Evolutionary conservation across 2,797 vertebrate species (phyloP).

Genomic region (Echeneis naucrates): DNA sequence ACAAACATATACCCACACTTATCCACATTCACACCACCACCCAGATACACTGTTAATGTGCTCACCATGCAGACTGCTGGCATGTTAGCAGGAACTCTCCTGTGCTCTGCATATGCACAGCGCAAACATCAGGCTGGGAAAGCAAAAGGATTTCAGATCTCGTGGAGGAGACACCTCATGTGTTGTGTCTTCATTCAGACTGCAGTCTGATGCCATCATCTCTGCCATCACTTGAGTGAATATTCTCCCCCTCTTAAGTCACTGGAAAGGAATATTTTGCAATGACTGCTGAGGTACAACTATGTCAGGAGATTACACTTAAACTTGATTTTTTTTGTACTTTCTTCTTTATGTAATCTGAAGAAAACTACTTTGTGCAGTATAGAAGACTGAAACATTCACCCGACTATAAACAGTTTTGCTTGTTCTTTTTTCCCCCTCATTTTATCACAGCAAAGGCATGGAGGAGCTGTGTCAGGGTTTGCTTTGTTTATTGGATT

Average conservation of each 20-base stretch:
- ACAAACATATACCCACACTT: neutral
- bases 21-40: neutral
- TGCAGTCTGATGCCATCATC: slow-evolving; percentile 34
- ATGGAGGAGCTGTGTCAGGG: neutral
- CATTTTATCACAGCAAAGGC: slow-evolving; percentile 4
- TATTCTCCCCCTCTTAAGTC: slow-evolving; percentile 8
- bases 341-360: slow-evolving; percentile 26
- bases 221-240: slow-evolving; percentile 31
- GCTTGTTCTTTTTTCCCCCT: neutral
- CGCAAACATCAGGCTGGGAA: slow-evolving; percentile 9
- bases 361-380: slow-evolving; percentile 2
- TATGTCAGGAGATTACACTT: neutral
- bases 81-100: slow-evolving; percentile 19
- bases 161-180: slow-evolving; percentile 2
- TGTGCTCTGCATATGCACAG: slow-evolving; percentile 13
- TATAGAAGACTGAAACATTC: neutral
- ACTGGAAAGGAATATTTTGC: slow-evolving; percentile 28
- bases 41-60: slow-evolving; percentile 4
- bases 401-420: neutral
- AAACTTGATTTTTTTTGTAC: slow-evolving; percentile 1
- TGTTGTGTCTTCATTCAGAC: slow-evolving; percentile 21
- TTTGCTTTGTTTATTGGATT: slow-evolving; percentile 19
- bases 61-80: slow-evolving; percentile 5
- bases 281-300: slow-evolving; percentile 9
- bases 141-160: slow-evolving; percentile 33